These are phyloP conservation scores for Drosophila pectinifera DNA, from an alignment of 1,140 invertebrate species.

Conservation along the genomic window DNA sequence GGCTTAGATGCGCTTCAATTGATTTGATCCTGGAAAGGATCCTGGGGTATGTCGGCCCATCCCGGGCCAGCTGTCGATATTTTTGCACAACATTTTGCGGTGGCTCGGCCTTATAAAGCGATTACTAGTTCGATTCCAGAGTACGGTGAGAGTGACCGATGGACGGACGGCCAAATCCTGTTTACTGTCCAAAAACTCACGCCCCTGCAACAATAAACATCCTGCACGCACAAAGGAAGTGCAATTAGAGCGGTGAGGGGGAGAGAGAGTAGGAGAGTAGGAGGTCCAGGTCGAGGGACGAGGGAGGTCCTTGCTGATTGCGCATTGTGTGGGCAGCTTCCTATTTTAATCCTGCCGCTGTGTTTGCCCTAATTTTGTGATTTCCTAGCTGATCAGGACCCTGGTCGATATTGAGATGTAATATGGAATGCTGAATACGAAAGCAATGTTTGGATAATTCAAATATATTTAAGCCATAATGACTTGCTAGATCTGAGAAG, in stretches of 20 bases:
- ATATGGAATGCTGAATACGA: background rate
- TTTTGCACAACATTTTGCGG: constrained; percentile 65
- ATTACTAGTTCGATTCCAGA: constrained; percentile 56
- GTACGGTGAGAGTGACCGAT: constrained; percentile 49
- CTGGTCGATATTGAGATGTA: constrained; percentile 5
- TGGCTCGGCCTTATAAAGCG: constrained; percentile 63
- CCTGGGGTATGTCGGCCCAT: constrained; percentile 10
- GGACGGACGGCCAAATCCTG: constrained; percentile 38
- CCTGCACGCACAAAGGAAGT: constrained; percentile 50
- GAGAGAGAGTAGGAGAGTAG: background rate
- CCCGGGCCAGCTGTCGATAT: constrained; percentile 47
- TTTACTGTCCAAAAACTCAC: constrained; percentile 55
- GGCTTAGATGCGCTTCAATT: constrained; percentile 64
- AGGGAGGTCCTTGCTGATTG: constrained; percentile 55
- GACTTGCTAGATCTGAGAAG: no score
- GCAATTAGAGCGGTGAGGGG: constrained; percentile 62
- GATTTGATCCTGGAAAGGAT: constrained; percentile 5
- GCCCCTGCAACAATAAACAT: constrained; percentile 39
- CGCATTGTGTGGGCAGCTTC: constrained; percentile 68
- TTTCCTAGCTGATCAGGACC: constrained; percentile 37
- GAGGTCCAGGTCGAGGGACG: constrained; percentile 32
- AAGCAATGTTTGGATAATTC: no score
- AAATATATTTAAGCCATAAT: no score
- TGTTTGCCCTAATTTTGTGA: constrained; percentile 69
- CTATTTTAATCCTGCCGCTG: constrained; percentile 64